Base-by-base conservation (phyloP, 2,797 vertebrate species). In the Hipposideros larvatus region DNA sequence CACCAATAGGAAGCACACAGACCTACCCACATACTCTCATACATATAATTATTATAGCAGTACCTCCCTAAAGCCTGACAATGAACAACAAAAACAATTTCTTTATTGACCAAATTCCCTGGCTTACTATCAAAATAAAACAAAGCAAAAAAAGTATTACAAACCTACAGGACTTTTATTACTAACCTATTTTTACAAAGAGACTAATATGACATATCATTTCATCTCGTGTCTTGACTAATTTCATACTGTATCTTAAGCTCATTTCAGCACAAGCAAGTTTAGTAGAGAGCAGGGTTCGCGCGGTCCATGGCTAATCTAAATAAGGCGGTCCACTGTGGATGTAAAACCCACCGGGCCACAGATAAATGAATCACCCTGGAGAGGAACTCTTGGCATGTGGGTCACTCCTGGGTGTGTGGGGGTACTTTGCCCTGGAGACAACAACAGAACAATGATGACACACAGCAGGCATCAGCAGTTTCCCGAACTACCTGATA, bases 21-120 rank as follows among this genome's bases (percentile, higher is more conserved):
- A 8, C 2, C 22, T 14, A 1, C 13, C 19, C 1, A 8, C 6
- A 18, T 0, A 6, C 65, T 37, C 4, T 14, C 26, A 37, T 5
- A 22, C 7, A 28, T 6, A 4, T 18, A 18, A 34, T n/a, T 41
- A 41, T 26, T 43, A 53, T 0, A 1, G 34, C 4, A 34, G 24
- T 6, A 2, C 16, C 37, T 82, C 41, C 78, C 41, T 43, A 28
- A 80, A 78, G 26, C 26, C 77, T 59, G 34, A 65, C 26, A 48
- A 53, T 48, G 8, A 24, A 4, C 22, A 79, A 18, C 18, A 51
- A 57, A 34, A 21, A 75, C 10, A 55, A 15, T 31, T 65, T 43
- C 37, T 63, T 85, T 43, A 57, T 53, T 46, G 37, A 48, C 4
- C 83, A 77, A 63, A 37, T 59, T 70, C 24, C 91, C 8, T 28